A percentile compares a stretch with the other conserved stretches of the same genome.
These are phyloP conservation scores for Loris lydekkerianus DNA, from an alignment of 2,797 vertebrate genomes.

Conservation along the genomic window DNA sequence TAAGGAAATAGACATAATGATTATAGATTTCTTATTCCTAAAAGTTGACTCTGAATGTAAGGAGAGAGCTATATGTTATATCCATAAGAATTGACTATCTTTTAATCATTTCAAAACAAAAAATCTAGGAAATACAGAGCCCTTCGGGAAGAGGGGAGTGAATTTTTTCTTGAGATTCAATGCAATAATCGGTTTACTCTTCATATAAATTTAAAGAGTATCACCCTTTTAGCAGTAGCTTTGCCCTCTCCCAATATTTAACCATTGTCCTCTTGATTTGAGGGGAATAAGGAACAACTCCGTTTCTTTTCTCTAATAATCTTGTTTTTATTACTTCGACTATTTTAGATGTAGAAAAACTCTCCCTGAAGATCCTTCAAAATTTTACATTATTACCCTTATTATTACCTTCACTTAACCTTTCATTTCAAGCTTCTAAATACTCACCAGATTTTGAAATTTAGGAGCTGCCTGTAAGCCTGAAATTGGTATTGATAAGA, in stretches of 20 bases:
- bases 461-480: background rate
- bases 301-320: background rate
- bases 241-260: background rate
- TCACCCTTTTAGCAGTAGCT: background rate
- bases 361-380: background rate
- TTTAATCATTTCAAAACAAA: slow-evolving; percentile 38
- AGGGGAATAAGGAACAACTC: background rate
- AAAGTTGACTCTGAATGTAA: background rate
- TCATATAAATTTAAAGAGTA: background rate
- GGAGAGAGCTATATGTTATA: background rate
- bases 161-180: slow-evolving; percentile 3
- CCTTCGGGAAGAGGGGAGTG: background rate
- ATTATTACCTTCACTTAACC: background rate
- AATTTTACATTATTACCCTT: background rate
- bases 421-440: background rate
- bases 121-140: slow-evolving; percentile 30
- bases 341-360: background rate
- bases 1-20: background rate
- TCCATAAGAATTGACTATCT: background rate
- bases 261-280: background rate
- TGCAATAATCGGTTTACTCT: slow-evolving; percentile 17
- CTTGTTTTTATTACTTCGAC: slow-evolving; percentile 26
- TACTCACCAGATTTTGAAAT: slow-evolving; percentile 8
- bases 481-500: background rate
- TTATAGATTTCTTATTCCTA: background rate